Evolutionary conservation across 2,888 invertebrate genomes (phyloP), one percentile per base, ranked within the genome.

Genomic region (Chloromyia formosa): DNA sequence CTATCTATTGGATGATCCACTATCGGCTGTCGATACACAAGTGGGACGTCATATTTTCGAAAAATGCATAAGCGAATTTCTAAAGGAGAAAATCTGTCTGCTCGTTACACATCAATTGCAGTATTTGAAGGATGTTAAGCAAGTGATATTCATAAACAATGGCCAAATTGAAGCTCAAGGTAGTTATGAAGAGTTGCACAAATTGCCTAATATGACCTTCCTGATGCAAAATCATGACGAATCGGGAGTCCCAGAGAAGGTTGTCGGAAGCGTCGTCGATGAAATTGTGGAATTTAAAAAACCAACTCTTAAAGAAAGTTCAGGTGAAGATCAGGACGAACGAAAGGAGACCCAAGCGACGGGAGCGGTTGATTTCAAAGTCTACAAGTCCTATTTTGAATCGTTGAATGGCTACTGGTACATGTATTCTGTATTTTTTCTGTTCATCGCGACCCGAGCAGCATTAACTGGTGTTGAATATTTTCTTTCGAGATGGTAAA

Each of bases 11-110:
- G 94, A 94, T 80, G 94, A 94, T 85, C 93, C 94, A 0, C 84
- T 94, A 3, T 88, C 92, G 72, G 93, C 94, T 0, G 93, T 94
- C 0, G 94, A 94, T 81, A 88, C 92, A 0, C 90, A 91, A 79
- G 93, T 94, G 1, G 92, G 93, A 7, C 90, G 91, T 79, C 90
- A 92, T 81, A 87, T 94, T 77, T 94, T 93, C 81, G 90, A 93
- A 74, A 89, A 91, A 80, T 94, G 93, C 79, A 89, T 93, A 64
- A 86, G 86, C 0, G 88, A 87, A 42, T 87, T 87, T 78, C 83
- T 92, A 27, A 84, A 84, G 10, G 87, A 88, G 9, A 92, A 92
- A 83, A 90, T 91, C 2, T 87, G 90, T 22, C 88, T 94, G 74
- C 85, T 94, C 61, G 90, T 93, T 14, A 94, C 94, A 0, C 91